These are phyloP conservation scores for Drosophila micromelanica DNA, from an alignment of 1,140 invertebrate species.

Conservation along the genomic window DNA sequence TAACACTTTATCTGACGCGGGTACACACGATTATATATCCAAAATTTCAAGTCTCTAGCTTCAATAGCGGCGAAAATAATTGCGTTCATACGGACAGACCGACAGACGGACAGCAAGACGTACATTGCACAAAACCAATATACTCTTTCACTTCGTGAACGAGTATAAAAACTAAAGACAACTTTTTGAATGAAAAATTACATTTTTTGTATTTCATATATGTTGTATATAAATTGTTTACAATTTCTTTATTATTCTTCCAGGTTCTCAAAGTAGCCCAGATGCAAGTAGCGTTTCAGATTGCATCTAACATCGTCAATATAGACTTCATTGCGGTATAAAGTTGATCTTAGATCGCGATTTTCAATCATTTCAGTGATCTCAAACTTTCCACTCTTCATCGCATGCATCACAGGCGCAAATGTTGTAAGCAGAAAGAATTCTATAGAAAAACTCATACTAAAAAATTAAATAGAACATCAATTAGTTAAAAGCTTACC, in stretches of 20 bases:
- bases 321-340: slow-evolving; percentile 13
- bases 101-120: no score
- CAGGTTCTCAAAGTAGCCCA: slow-evolving; percentile 58
- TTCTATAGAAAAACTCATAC: slow-evolving; percentile 15
- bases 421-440: slow-evolving; percentile 49
- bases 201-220: no score
- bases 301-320: slow-evolving; percentile 34
- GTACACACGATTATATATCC: no score
- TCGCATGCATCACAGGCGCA: slow-evolving; percentile 31
- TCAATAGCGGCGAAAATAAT: no score
- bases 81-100: no score
- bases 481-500: slow-evolving; percentile 24
- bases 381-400: slow-evolving; percentile 31
- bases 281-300: slow-evolving; percentile 43
- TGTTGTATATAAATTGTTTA: not conserved
- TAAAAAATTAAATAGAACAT: not conserved
- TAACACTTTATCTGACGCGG: no score
- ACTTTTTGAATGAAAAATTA: no score
- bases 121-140: no score
- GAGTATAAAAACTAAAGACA: no score
- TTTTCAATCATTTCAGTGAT: slow-evolving; percentile 37
- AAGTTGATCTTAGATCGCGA: not conserved
- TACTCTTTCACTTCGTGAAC: no score
- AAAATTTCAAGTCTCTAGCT: no score
- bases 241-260: not conserved